Evolutionary conservation across 2,113 vertebrate species (phyloP).

Genomic region (Cettia cetti): DNA sequence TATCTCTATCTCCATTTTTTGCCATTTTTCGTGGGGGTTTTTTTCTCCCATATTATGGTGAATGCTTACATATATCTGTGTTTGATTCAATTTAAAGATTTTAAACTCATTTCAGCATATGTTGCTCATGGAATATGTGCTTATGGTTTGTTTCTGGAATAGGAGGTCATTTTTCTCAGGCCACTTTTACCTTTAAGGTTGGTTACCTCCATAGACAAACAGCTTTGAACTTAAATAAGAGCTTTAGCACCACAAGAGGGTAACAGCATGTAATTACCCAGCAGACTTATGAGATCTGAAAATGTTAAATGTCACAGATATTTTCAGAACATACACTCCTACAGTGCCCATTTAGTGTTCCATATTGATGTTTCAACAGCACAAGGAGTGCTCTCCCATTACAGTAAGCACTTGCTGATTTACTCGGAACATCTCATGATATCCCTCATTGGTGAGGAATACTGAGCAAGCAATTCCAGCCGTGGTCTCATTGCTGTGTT

Average conservation of each 20-base stretch:
- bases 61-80: neutral
- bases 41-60: neutral
- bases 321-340: neutral
- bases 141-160: neutral
- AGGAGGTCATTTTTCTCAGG: neutral
- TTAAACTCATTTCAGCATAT: neutral
- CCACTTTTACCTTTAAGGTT: neutral
- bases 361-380: neutral
- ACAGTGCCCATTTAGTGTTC: neutral
- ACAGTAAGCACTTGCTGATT: neutral
- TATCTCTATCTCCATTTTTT: neutral
- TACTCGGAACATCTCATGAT: rapidly evolving
- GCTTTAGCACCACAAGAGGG: neutral
- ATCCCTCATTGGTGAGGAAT: rapidly evolving
- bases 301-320: neutral
- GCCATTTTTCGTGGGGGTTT: no score
- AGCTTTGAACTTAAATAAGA: neutral
- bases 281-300: neutral
- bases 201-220: neutral
- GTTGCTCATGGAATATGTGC: neutral
- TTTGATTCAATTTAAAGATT: neutral
- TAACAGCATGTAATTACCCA: neutral
- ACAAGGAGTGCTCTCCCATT: neutral
- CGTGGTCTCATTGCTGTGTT: neutral
- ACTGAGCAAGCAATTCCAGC: neutral